A percentile compares a stretch with the other conserved stretches of the same genome.
These are phyloP conservation scores for Amphipoea oculea DNA, from an alignment of 2,888 invertebrate genomes.

Conservation along the genomic window DNA sequence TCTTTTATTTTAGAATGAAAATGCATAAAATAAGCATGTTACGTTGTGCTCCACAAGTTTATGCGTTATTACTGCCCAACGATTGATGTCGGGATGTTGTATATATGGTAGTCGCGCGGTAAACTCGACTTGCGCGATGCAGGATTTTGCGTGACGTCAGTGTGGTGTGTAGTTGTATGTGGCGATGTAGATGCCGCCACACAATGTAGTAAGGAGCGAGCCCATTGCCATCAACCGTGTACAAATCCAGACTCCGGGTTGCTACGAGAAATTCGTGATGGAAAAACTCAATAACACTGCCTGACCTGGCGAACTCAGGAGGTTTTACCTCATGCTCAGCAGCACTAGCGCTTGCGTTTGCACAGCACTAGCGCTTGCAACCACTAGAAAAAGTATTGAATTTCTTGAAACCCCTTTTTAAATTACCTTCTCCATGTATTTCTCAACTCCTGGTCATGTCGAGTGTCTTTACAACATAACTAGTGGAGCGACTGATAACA, in stretches of 20 bases:
- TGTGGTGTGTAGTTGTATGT: no score
- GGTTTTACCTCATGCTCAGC: background rate
- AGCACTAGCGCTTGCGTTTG: background rate
- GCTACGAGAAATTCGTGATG: background rate
- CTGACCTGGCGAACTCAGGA: background rate
- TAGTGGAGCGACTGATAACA: conserved; percentile 62
- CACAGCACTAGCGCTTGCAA: background rate
- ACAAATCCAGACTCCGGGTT: background rate
- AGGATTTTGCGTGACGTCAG: no score
- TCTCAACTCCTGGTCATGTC: conserved; percentile 26
- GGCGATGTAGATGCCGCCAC: no score
- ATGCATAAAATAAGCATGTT: no score
- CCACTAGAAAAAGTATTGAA: background rate
- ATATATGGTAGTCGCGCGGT: no score
- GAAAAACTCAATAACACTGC: background rate
- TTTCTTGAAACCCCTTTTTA: background rate
- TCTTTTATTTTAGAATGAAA: no score
- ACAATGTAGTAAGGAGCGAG: background rate
- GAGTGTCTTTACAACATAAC: conserved; percentile 62
- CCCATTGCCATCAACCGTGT: background rate
- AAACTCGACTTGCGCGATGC: no score
- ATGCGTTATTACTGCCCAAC: no score
- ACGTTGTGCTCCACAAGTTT: no score
- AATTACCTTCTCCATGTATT: conserved; percentile 39
- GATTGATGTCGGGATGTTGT: no score